Conservation (phyloP, 2,113 vertebrate genomes). For the Suncus etruscus region DNA sequence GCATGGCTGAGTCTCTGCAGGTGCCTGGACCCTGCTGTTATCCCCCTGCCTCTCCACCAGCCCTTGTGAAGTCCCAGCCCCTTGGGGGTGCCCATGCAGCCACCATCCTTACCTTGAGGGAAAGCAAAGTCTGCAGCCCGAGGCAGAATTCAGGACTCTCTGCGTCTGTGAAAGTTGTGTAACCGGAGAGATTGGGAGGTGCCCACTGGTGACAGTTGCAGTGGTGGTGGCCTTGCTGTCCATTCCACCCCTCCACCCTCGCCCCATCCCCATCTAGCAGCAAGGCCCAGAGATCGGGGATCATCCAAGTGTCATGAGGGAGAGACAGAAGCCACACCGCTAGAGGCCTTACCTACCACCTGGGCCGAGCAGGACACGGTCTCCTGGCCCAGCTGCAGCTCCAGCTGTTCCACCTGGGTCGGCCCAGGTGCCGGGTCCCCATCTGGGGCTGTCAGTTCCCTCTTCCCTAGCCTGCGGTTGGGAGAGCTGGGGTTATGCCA, state of each 20-base stretch:
- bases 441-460: conserved; percentile 68
- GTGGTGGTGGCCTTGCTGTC: no score
- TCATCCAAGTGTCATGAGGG: neutral
- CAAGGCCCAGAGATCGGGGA: neutral
- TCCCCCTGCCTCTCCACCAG: neutral
- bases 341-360: conserved; percentile 90
- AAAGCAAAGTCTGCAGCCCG: conserved; percentile 93
- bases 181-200: neutral
- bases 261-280: neutral
- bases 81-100: neutral
- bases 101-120: conserved; percentile 92
- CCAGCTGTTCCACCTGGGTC: conserved; percentile 87
- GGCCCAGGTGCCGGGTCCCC: conserved; percentile 63
- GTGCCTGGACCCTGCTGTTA: neutral
- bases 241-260: neutral
- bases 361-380: conserved; percentile 90
- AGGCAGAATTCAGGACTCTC: conserved; percentile 92
- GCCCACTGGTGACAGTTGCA: neutral
- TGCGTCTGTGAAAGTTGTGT: conserved; percentile 88
- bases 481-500: conserved; percentile 28
- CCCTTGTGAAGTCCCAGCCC: neutral
- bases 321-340: conserved; percentile 23
- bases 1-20: neutral
- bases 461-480: conserved; percentile 84
- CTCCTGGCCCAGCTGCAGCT: conserved; percentile 92